These are phyloP conservation scores for Saturnia pavonia DNA, from an alignment of 2,888 invertebrate species.

Conservation along the genomic window DNA sequence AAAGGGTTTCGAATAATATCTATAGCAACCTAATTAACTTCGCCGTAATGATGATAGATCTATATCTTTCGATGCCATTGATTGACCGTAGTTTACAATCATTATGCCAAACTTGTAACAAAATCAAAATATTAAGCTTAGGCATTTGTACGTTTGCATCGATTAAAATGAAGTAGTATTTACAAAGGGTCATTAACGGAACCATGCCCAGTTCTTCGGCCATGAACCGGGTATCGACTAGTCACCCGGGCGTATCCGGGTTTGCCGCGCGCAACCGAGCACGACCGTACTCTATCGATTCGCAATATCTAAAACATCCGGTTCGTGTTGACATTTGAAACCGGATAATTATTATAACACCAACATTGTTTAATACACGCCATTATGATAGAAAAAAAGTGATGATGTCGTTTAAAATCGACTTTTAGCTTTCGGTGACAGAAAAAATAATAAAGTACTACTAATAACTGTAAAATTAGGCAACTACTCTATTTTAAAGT, in stretches of 20 bases:
- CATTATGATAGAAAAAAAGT: not conserved
- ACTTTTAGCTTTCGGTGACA: not conserved
- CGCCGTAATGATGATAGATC: not conserved
- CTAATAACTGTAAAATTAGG: no score
- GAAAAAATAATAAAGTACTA: no score
- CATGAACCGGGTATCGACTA: conserved; percentile 26
- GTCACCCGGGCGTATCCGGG: conserved; percentile 39
- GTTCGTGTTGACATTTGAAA: conserved; percentile 17
- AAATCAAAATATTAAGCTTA: not conserved
- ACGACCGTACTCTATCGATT: conserved; percentile 39
- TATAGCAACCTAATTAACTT: not conserved
- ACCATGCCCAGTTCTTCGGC: not conserved
- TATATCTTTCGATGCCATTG: no score
- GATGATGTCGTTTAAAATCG: not conserved
- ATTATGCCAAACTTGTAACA: not conserved
- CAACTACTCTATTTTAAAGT: no score
- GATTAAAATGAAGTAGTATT: not conserved
- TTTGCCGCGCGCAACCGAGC: conserved; percentile 30
- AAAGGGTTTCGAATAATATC: not conserved
- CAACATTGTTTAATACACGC: not conserved
- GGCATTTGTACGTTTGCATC: not conserved
- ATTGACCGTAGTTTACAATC: not conserved
- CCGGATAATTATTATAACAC: conserved; percentile 1
- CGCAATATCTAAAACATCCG: conserved; percentile 37
- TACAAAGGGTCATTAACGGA: not conserved